A percentile compares a stretch with the other conserved stretches of the same genome.
These are phyloP conservation scores for Watsonalla binaria DNA, from an alignment of 2,888 invertebrate species.

Conservation along the genomic window DNA sequence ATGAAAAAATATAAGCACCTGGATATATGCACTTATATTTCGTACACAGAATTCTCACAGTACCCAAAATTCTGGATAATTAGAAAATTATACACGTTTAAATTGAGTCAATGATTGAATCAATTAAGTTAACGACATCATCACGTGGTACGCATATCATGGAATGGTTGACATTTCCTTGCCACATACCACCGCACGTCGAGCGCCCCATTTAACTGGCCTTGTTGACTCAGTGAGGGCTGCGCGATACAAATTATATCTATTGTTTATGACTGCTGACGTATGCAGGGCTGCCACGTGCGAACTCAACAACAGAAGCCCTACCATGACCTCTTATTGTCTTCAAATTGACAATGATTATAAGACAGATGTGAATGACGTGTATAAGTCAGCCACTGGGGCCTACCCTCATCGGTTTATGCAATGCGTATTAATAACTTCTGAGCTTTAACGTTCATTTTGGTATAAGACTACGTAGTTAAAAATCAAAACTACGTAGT, in stretches of 20 bases:
- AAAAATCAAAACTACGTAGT: no score
- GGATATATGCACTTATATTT: neutral
- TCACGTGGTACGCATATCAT: neutral
- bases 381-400: no score
- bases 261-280: constrained; percentile 29
- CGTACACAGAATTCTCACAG: neutral
- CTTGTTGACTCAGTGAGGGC: constrained; percentile 27
- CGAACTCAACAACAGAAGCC: neutral
- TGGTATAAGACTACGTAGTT: no score
- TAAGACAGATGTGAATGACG: no score
- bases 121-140: neutral
- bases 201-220: constrained; percentile 30
- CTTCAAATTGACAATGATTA: no score
- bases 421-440: no score
- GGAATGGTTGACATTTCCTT: neutral
- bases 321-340: no score
- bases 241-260: constrained; percentile 31
- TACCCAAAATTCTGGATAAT: neutral
- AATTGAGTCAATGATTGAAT: neutral
- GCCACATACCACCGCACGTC: neutral
- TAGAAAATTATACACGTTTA: neutral
- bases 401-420: no score
- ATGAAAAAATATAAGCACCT: no score
- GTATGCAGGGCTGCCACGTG: constrained; percentile 13
- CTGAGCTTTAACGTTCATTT: no score